These are phyloP conservation scores for Pteronotus mesoamericanus DNA, from an alignment of 2,797 vertebrate genomes.

Conservation along the genomic window DNA sequence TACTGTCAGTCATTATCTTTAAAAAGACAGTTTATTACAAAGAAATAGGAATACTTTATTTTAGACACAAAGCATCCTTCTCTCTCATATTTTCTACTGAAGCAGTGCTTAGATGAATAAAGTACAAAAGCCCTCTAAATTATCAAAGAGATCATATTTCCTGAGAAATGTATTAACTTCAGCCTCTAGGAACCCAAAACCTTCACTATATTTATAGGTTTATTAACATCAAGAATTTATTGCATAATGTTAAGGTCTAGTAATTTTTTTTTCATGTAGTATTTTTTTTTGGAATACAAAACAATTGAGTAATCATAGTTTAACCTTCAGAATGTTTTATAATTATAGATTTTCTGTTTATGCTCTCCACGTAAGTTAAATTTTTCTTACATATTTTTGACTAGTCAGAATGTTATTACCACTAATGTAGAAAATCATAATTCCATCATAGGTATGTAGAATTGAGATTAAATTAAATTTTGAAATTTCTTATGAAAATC, in stretches of 20 bases:
- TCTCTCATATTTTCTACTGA: neutral
- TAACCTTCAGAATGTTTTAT: neutral
- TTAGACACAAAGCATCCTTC: neutral
- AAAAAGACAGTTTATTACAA: neutral
- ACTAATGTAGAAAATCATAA: neutral
- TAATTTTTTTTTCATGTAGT: neutral
- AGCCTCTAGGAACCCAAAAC: neutral
- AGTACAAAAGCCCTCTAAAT: neutral
- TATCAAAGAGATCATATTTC: neutral
- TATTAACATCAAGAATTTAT: neutral
- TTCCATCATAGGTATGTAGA: neutral
- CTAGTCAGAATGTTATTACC: neutral
- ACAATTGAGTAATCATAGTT: neutral
- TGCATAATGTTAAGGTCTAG: neutral
- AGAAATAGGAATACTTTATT: neutral
- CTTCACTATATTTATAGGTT: neutral
- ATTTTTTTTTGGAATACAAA: neutral
- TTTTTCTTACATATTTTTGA: neutral
- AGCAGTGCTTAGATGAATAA: neutral
- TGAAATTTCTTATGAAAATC: neutral
- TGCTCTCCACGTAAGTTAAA: neutral
- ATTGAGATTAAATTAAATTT: neutral
- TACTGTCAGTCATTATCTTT: neutral
- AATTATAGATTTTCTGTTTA: neutral
- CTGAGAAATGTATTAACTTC: conserved; percentile 17